Percentiles rank a stretch among this genome's conserved stretches.
These are phyloP conservation scores for Drosophila eohydei DNA, from an alignment of 2,888 invertebrate genomes.

Conservation along the genomic window DNA sequence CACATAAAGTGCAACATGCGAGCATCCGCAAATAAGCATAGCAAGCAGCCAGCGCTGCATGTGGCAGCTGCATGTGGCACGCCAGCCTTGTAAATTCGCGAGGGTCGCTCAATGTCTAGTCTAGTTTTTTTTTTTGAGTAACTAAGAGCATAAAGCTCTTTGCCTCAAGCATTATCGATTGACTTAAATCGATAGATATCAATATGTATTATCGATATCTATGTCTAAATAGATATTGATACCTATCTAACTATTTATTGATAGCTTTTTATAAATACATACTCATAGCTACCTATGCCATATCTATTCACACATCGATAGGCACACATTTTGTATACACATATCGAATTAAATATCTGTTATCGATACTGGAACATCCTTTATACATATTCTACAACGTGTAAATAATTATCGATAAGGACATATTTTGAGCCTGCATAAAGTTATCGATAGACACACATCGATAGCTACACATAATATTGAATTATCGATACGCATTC, in stretches of 20 bases:
- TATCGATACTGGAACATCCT: neutral
- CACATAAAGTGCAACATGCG: conserved; percentile 42
- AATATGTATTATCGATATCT: neutral
- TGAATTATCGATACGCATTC: no score
- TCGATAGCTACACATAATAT: neutral
- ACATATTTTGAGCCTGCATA: no score
- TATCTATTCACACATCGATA: neutral
- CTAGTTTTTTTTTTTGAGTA: no score
- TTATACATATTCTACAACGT: neutral
- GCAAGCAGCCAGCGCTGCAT: conserved; percentile 35
- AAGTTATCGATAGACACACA: neutral
- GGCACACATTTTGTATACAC: neutral
- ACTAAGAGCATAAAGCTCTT: neutral
- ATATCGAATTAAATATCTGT: neutral
- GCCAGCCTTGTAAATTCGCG: conserved; percentile 4
- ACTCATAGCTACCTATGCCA: neutral
- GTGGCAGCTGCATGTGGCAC: conserved; percentile 25
- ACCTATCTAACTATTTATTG: neutral
- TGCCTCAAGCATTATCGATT: neutral
- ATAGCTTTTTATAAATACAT: neutral
- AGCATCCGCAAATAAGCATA: conserved; percentile 62
- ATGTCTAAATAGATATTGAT: neutral
- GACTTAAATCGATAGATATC: neutral
- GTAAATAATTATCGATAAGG: neutral
- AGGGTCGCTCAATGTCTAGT: conserved; percentile 17